These are phyloP conservation scores for Lithosia quadra DNA, from an alignment of 2,888 invertebrate genomes.

Conservation along the genomic window DNA sequence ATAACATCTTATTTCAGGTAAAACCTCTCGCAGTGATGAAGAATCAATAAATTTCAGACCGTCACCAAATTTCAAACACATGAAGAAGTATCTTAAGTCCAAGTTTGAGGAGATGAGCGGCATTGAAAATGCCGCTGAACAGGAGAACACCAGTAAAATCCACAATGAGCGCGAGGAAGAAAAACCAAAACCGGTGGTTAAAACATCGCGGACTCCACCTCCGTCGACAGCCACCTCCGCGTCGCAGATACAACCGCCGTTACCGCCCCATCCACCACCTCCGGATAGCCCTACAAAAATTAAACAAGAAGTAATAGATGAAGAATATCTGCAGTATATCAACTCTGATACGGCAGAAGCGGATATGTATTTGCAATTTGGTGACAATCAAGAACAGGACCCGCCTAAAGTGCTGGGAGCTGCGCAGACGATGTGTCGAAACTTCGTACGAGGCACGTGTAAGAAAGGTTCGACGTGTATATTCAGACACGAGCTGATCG, in stretches of 20 bases:
- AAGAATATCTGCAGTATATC: constrained; percentile 30
- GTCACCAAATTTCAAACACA: constrained; percentile 73
- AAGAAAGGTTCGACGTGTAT: constrained; percentile 63
- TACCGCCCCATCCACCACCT: constrained; percentile 65
- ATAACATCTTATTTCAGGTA: constrained; percentile 28
- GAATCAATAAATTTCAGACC: constrained; percentile 66
- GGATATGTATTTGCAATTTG: background rate
- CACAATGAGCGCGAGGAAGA: background rate
- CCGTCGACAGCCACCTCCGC: constrained; percentile 17
- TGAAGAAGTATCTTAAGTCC: constrained; percentile 71
- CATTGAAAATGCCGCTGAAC: background rate
- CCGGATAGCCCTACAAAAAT: constrained; percentile 52
- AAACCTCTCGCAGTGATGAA: constrained; percentile 53
- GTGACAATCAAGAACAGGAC: background rate
- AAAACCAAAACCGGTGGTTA: background rate
- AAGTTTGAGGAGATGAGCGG: constrained; percentile 53
- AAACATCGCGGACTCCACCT: background rate
- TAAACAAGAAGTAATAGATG: constrained; percentile 62
- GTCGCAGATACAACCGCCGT: constrained; percentile 59
- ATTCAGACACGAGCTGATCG: constrained; percentile 66
- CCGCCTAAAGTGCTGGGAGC: background rate
- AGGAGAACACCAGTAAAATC: background rate
- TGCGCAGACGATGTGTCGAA: constrained; percentile 63
- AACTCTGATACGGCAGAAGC: background rate
- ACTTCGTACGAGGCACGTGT: constrained; percentile 71